Conservation (phyloP, 2,797 vertebrate genomes). For the Dallia pectoralis region DNA sequence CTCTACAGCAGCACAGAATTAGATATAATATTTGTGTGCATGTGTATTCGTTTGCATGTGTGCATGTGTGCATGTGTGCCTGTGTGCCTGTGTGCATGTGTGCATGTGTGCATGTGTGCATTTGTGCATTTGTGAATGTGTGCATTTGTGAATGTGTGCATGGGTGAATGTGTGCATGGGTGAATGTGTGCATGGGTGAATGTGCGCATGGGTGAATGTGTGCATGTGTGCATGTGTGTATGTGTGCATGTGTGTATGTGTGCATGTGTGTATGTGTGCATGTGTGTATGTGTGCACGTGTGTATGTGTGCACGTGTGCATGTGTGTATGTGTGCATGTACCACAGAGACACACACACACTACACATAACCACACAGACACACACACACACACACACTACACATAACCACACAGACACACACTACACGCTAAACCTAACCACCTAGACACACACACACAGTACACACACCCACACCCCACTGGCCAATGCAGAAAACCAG, state of each 20-base stretch:
- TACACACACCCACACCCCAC: slow-evolving; percentile 1
- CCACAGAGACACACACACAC: background rate
- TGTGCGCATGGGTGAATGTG: too few relatives aligned
- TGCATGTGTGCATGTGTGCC: background rate
- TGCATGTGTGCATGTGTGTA: background rate
- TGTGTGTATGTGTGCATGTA: background rate
- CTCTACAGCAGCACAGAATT: background rate
- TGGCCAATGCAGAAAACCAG: background rate
- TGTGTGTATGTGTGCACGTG: too few relatives aligned
- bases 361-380: background rate
- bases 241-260: background rate
- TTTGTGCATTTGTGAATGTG: too few relatives aligned
- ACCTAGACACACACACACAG: background rate
- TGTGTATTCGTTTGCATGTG: background rate
- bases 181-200: background rate
- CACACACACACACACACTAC: background rate
- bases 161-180: background rate
- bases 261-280: background rate
- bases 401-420: background rate
- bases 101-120: background rate
- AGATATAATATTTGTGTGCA: background rate
- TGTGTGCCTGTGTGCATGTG: background rate
- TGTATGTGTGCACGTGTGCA: too few relatives aligned
- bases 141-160: background rate
- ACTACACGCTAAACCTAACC: slow-evolving; percentile 4